Conservation (phyloP, 2,113 vertebrate genomes). For the Pteronura brasiliensis region DNA sequence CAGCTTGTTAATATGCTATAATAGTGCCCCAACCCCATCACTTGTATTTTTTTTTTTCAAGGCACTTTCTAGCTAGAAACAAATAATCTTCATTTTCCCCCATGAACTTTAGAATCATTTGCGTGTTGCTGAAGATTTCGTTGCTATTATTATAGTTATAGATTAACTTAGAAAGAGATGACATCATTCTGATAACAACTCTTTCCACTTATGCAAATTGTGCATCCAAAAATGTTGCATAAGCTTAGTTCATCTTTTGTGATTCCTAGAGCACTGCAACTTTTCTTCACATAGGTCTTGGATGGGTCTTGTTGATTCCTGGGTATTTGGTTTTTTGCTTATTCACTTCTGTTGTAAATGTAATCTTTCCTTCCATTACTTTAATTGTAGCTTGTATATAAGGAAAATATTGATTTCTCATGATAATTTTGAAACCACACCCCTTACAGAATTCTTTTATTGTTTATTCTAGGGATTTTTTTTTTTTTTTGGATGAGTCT, state of each 20-base stretch:
- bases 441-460: background rate
- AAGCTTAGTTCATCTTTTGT: background rate
- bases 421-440: slow-evolving; percentile 7
- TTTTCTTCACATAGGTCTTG: background rate
- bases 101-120: background rate
- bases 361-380: background rate
- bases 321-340: background rate
- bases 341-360: background rate
- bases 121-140: background rate
- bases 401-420: background rate
- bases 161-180: background rate
- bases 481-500: background rate
- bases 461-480: background rate
- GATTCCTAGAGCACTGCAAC: background rate
- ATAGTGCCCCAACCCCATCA: background rate
- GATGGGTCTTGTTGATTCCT: background rate
- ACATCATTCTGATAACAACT: background rate
- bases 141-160: background rate
- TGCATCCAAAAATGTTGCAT: background rate
- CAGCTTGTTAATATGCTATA: background rate
- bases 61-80: background rate
- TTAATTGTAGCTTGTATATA: background rate
- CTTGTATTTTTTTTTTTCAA: background rate
- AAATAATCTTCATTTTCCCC: background rate
- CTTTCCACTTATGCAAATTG: background rate